Evolutionary conservation across 2,888 invertebrate species (phyloP), one percentile per base, ranked within the genome.

Genomic region (Hyppa rectilinea): DNA sequence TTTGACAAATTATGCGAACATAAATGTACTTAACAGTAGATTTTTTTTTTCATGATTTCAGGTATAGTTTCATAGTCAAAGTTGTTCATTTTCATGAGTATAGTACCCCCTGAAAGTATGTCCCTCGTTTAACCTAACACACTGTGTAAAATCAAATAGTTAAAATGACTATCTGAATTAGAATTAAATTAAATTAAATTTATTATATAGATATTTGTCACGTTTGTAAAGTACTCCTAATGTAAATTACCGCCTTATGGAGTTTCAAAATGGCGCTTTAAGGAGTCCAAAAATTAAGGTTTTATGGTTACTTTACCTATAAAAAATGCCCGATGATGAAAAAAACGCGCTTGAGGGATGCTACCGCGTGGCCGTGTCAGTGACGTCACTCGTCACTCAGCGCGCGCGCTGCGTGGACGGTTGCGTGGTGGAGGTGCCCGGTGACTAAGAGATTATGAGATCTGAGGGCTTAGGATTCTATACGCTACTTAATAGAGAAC

Each of bases 401-500:
- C 71, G 78, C 7, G 0, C 26, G n/a, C 67, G 79, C 85, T 84
- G 88, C 81, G 89, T 88, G 75, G 5, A 65, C 78, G 80, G 34
- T 0, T n/a, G 50, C 26, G 60, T 7, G 69, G 66, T 67, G 74
- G 75, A 69, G 80, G 38, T 81, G 76, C 86, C 87, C 86, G 29
- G 83, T 90, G 90, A 90, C 47, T 67, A 60, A 4, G 65, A 88
- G 90, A 89, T 90, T 90, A 90, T 90, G 90, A 90, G 90, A 90
- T 88, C 90, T 86, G 90, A 90, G 90, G 90, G 87, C 82, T 81
- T 45, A 10, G 12, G 6, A 23, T 38, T 62, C 7, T 23, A 23
- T 58, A 23, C 23, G 9, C 17, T 26, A 50, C 17, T 38, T 38
- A 38, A n/a, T 38, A 38, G 14, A 4, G 38, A 38, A 38, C 12